Conservation (phyloP, 2,888 invertebrate genomes). For the Patella caerulea region DNA sequence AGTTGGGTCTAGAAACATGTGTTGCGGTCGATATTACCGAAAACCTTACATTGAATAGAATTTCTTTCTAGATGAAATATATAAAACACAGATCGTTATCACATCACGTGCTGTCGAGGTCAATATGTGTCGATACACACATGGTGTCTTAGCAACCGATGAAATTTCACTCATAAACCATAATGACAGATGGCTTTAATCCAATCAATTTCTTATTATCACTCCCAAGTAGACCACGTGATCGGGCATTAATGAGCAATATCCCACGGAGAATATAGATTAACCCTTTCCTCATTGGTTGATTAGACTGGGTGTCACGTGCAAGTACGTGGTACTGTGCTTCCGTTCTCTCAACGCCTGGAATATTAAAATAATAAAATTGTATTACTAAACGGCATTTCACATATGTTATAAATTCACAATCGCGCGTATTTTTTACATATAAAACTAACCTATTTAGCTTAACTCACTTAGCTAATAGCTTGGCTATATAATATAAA, state of each 20-base stretch:
- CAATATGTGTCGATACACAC: constrained; percentile 7
- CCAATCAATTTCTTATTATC: constrained; percentile 13
- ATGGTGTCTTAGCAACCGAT: not conserved
- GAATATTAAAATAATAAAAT: too few relatives aligned
- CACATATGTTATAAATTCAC: too few relatives aligned
- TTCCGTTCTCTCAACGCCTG: too few relatives aligned
- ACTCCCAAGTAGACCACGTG: not conserved
- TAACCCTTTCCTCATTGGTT: constrained; percentile 1
- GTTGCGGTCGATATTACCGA: too few relatives aligned
- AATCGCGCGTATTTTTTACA: too few relatives aligned
- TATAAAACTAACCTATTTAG: too few relatives aligned
- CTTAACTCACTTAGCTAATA: too few relatives aligned
- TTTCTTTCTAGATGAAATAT: too few relatives aligned
- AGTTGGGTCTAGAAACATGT: too few relatives aligned
- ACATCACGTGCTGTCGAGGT: not conserved
- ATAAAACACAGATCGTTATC: not conserved
- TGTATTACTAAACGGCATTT: too few relatives aligned
- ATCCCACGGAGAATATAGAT: not conserved
- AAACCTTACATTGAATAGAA: too few relatives aligned
- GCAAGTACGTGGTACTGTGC: not conserved
- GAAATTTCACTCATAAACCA: not conserved
- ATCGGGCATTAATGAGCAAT: not conserved
- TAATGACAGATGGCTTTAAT: constrained; percentile 6
- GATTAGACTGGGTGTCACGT: not conserved
- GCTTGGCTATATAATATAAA: too few relatives aligned